Evolutionary conservation across 2,888 invertebrate species (phyloP).

Genomic region (Cosmorhoe ocellata): DNA sequence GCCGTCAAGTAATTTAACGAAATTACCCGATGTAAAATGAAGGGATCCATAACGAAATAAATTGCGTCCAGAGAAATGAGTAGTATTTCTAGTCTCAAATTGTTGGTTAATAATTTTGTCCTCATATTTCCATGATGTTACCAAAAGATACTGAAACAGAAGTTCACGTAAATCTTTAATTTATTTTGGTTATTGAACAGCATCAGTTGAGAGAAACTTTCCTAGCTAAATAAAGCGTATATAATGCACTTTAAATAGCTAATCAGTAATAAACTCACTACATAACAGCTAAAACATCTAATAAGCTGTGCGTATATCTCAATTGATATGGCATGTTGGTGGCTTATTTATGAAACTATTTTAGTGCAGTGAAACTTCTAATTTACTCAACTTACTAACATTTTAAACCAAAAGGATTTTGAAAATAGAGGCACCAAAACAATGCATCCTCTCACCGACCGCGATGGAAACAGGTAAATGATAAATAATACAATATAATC

Average conservation of each 20-base stretch:
- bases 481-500: conserved; percentile 60
- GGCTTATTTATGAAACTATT: conserved; percentile 2
- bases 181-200: too few species aligned
- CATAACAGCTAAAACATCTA: too few species aligned
- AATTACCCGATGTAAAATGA: conserved; percentile 55
- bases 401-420: conserved; percentile 1
- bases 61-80: conserved; percentile 36
- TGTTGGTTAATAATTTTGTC: conserved; percentile 19
- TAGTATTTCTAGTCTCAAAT: conserved; percentile 24
- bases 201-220: too few species aligned
- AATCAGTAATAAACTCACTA: too few species aligned
- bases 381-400: conserved; percentile 2
- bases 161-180: too few species aligned
- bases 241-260: too few species aligned
- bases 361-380: not conserved
- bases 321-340: too few species aligned
- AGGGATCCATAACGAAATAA: conserved; percentile 45
- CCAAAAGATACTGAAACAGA: conserved; percentile 3
- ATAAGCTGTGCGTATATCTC: too few species aligned
- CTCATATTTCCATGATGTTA: conserved; percentile 10
- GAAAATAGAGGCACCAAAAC: conserved; percentile 8
- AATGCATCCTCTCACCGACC: conserved; percentile 14
- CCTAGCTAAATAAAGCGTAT: too few species aligned
- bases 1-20: conserved; percentile 58
- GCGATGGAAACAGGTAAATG: conserved; percentile 41